These are phyloP conservation scores for Platichthys flesus DNA, from an alignment of 2,113 vertebrate genomes.

Conservation along the genomic window DNA sequence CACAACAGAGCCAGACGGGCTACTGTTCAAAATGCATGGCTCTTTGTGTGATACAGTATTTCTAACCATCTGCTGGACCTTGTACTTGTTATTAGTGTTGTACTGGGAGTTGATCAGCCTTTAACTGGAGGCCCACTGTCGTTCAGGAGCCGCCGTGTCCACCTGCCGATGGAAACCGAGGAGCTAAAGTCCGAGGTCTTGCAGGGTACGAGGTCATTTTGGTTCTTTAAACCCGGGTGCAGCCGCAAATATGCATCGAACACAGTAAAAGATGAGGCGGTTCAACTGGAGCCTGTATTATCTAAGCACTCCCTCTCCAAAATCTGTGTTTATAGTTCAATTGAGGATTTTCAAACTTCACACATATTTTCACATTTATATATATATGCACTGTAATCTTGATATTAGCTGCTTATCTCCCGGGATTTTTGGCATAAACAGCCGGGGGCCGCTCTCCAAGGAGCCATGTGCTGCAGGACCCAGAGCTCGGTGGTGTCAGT, in stretches of 20 bases:
- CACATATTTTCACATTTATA: slow-evolving; percentile 33
- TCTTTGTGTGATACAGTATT: no score
- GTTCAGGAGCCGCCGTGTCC: neutral
- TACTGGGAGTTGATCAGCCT: no score
- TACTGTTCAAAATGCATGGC: no score
- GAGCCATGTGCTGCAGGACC: slow-evolving; percentile 22
- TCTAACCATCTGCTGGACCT: no score
- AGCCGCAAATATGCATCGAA: slow-evolving; percentile 17
- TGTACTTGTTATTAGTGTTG: no score
- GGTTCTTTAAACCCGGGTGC: neutral
- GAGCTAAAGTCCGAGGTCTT: neutral
- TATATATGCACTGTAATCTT: slow-evolving; percentile 14
- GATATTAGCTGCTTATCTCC: slow-evolving; percentile 54
- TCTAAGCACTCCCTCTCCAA: neutral
- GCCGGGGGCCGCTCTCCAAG: slow-evolving; percentile 22
- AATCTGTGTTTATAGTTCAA: neutral
- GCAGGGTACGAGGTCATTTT: neutral
- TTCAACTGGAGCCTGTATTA: neutral
- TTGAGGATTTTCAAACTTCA: slow-evolving; percentile 10
- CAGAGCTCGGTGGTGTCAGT: neutral
- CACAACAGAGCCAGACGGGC: no score
- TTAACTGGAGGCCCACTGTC: no score
- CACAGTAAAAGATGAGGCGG: slow-evolving; percentile 5
- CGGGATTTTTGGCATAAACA: slow-evolving; percentile 57
- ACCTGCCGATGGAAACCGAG: neutral